Percentiles rank a stretch among this genome's conserved stretches.
Evolutionary conservation across 2,797 vertebrate genomes (phyloP).

Genomic region (Etheostoma nigrum): DNA sequence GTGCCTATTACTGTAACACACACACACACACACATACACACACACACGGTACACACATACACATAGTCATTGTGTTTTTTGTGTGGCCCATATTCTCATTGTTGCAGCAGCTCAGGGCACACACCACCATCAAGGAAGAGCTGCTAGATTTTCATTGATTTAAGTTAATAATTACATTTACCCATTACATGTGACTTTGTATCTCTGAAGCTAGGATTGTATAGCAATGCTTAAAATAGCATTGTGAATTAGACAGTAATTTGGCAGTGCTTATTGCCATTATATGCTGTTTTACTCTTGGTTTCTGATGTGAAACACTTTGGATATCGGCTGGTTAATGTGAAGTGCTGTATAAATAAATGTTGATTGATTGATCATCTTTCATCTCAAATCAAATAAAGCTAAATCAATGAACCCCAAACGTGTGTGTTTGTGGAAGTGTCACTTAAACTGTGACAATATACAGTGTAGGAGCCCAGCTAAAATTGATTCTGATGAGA

Average conservation of each 20-base stretch:
- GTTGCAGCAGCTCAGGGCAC: slow-evolving; percentile 9
- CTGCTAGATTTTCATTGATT: slow-evolving; percentile 19
- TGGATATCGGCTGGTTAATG: too few relatives aligned
- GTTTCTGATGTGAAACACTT: too few relatives aligned
- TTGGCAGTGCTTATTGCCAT: slow-evolving; percentile 3
- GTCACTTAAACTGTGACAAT: slow-evolving; percentile 43
- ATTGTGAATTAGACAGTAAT: slow-evolving; percentile 20
- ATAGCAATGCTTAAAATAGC: background rate
- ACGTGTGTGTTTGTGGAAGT: slow-evolving; percentile 10
- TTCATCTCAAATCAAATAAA: background rate
- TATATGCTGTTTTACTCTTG: too few relatives aligned
- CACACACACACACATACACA: too few relatives aligned
- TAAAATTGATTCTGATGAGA: slow-evolving; percentile 19
- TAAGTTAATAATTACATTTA: slow-evolving; percentile 12
- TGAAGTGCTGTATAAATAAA: too few relatives aligned
- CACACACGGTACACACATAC: background rate
- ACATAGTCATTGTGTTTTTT: slow-evolving; percentile 16
- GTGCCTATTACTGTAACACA: slow-evolving; percentile 18
- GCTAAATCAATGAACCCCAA: slow-evolving; percentile 18
- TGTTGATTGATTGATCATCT: background rate
- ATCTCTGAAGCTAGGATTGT: background rate
- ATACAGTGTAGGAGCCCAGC: slow-evolving; percentile 28
- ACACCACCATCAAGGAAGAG: slow-evolving; percentile 10
- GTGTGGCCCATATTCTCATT: slow-evolving; percentile 23
- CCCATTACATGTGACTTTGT: background rate